Evolutionary conservation across 1,140 invertebrate species (phyloP).

Genomic region (Lordiphosa stackelbergi): DNA sequence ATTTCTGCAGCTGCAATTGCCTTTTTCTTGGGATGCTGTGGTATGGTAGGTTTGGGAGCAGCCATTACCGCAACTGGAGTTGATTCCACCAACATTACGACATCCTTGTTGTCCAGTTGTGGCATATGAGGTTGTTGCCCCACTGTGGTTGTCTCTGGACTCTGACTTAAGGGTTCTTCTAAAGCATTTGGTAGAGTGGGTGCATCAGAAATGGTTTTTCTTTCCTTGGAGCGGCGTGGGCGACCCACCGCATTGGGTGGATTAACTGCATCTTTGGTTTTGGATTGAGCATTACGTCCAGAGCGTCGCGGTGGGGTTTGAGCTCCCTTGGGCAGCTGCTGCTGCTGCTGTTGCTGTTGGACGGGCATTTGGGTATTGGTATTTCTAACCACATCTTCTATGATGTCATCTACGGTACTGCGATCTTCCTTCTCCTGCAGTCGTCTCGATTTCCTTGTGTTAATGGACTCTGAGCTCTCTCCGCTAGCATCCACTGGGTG

Average conservation of each 20-base stretch:
- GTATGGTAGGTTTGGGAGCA: constrained; percentile 40
- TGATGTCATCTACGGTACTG: constrained; percentile 89
- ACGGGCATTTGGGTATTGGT: constrained; percentile 78
- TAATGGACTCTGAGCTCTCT: constrained; percentile 82
- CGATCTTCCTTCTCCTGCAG: constrained; percentile 86
- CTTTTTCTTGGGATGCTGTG: constrained; percentile 74
- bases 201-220: constrained; percentile 81
- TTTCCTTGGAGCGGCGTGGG: constrained; percentile 79
- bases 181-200: constrained; percentile 35
- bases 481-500: constrained; percentile 56
- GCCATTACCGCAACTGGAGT: constrained; percentile 7
- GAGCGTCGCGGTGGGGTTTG: constrained; percentile 67
- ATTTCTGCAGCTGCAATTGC: constrained; percentile 72
- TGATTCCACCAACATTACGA: constrained; percentile 1
- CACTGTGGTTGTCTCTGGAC: not conserved
- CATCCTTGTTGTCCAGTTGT: constrained; percentile 33
- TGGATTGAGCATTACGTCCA: constrained; percentile 55
- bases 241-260: constrained; percentile 80
- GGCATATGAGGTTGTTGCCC: constrained; percentile 24
- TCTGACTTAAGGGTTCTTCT: not conserved
- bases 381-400: constrained; percentile 89
- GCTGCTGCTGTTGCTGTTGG: constrained; percentile 15
- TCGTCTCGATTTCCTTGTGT: constrained; percentile 88
- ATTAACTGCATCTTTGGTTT: constrained; percentile 33
- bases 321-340: constrained; percentile 63